Base-by-base conservation (phyloP, 2,113 vertebrate species). In the Rallus limicola region DNA sequence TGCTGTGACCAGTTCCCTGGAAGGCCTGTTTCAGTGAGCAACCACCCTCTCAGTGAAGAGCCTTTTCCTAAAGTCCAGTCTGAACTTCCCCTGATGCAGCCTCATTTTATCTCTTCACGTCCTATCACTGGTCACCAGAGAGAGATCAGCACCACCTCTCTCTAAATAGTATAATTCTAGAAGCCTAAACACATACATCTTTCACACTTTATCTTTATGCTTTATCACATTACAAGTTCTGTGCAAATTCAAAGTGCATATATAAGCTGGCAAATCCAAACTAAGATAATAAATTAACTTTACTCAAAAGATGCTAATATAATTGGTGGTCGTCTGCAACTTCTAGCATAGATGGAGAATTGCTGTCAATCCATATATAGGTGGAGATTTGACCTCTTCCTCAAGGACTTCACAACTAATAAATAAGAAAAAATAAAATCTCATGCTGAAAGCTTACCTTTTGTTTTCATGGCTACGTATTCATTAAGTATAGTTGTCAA, bases 401-500 rank as follows among this genome's bases (percentile, higher is more conserved):
- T 86, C 53, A 67, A 68, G 38, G 28, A 74, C 21, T 26, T 88
- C 48, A 86, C 21, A 82, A 82, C 19, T 89, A 18, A 28, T 15
- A 79, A 58, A 52, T 52, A 65, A 10, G 82, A 74, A 86, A 42
- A n/a, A 95, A 46, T 17, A 76, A 17, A 64, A 69, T 8, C 26
- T 78, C 23, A 77, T 78, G 23, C 56, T 71, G 48, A 88, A 69
- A 74, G 79, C 97, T 97, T 97, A 99, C 99, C 99, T 98, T 99
- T 99, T 86, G 99, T 97, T 98, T 99, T 99, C 94, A 98, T 98
- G 91, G 98, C 98, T 90, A 99, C 98, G 14, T 99, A 99, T 90
- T 99, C 99, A 69, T 99, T 99, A 91, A 99, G 97, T 96, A 99
- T 99, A 67, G 99, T 99, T 86, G 98, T 99, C 95, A 99, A 97